Conservation (phyloP, 2,888 invertebrate genomes). For the Noctua fimbriata region DNA sequence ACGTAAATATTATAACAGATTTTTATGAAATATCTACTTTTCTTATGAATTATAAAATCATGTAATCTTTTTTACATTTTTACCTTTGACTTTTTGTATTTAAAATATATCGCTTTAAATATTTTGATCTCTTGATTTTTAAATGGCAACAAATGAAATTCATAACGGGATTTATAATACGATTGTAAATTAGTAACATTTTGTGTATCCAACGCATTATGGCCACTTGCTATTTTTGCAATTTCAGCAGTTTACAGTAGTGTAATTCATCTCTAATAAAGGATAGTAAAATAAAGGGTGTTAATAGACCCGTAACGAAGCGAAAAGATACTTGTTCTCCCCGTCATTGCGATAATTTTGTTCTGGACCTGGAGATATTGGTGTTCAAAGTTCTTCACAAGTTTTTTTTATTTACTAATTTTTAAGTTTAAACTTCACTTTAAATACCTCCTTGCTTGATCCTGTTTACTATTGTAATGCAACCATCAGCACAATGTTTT, state of each 20-base stretch:
- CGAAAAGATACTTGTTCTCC: too few relatives aligned
- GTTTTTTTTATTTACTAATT: too few relatives aligned
- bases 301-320: too few relatives aligned
- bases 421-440: too few relatives aligned
- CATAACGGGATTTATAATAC: not conserved
- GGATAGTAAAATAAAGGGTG: not conserved
- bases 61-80: conserved; percentile 38
- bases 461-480: too few relatives aligned
- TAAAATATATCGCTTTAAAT: conserved; percentile 41
- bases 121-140: conserved; percentile 55
- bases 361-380: too few relatives aligned
- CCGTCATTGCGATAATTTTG: too few relatives aligned
- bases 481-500: too few relatives aligned
- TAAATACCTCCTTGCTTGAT: too few relatives aligned
- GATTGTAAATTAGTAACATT: not conserved
- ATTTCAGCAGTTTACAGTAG: not conserved
- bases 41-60: conserved; percentile 40
- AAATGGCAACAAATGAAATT: not conserved
- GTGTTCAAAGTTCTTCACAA: too few relatives aligned
- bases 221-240: not conserved
- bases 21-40: conserved; percentile 41
- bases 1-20: not conserved
- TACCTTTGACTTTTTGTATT: conserved; percentile 37
- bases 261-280: not conserved
- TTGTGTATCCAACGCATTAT: not conserved